Evolutionary conservation across 2,888 invertebrate genomes (phyloP), one percentile per base, ranked within the genome.

Genomic region (Blera fallax): DNA sequence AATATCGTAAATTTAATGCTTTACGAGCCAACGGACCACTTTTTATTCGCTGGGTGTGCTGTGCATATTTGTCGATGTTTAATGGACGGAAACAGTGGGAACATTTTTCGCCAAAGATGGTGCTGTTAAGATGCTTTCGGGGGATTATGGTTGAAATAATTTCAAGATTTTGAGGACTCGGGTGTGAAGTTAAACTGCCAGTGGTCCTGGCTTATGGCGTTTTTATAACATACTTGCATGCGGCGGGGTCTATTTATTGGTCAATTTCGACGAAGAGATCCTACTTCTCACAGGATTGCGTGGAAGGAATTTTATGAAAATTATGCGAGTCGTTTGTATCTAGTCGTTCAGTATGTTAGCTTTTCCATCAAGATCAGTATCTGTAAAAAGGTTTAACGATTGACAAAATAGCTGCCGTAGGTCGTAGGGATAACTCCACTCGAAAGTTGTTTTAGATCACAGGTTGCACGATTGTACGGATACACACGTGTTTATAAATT

Each of bases 1-100:
- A 85, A 85, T 85, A 85, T 85, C 81, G 76, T 85, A 81, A 81
- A 85, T 76, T 81, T 16, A 70, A 77, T 85, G 85, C 76, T 85
- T 85, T 85, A 85, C 81, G 85, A 76, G 52, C 67, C 16, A 8
- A 18, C 37, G 11, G 52, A 81, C 70, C 70, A 54, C 50, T 58
- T 76, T 70, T 70, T 60, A 62, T 58, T 43, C 40, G 37, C 7
- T 74, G 69, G 60, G 70, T 76, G 70, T 80, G 84, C 56, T 70
- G 73, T 16, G 76, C 65, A 70, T 79, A 52, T 64, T 65, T 65
- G 67, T 56, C 50, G 80, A 32, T 48, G 43, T 50, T 64, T 54
- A 18, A 48, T n/a, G 45, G 27, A 10, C 8, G 18, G 24, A 29
- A 43, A 64, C 43, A 56, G 11, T 27, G 64, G 21, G 65, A 56